Evolutionary conservation across 2,113 vertebrate species (phyloP).

Genomic region (Chaetodon auriga): DNA sequence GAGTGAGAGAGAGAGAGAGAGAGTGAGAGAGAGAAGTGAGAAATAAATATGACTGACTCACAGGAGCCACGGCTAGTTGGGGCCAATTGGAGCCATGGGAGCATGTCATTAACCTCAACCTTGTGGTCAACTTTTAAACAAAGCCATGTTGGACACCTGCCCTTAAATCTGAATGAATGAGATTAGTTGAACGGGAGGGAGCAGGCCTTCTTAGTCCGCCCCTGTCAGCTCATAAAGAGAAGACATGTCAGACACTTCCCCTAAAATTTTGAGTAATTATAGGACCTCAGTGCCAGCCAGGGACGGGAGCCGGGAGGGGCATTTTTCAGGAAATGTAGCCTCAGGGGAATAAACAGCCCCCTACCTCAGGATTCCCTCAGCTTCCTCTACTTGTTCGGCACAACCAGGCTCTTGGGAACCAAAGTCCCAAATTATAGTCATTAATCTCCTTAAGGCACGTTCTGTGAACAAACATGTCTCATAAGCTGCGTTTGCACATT

Average conservation of each 20-base stretch:
- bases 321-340: conserved; percentile 23
- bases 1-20: background rate
- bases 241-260: conserved; percentile 28
- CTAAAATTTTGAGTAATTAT: conserved; percentile 66
- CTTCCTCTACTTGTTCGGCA: conserved; percentile 27
- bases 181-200: conserved; percentile 23
- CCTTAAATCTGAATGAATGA: conserved; percentile 55
- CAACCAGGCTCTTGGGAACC: conserved; percentile 50
- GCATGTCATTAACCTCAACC: conserved; percentile 59
- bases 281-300: conserved; percentile 30
- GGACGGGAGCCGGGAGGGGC: conserved; percentile 11
- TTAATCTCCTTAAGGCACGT: conserved; percentile 70
- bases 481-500: conserved; percentile 50
- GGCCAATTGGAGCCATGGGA: conserved; percentile 34
- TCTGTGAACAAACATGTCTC: conserved; percentile 66
- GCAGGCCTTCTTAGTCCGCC: conserved; percentile 6
- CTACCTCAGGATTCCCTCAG: conserved; percentile 40
- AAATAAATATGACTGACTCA: conserved; percentile 61
- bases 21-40: conserved; percentile 7
- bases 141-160: conserved; percentile 41
- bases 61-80: conserved; percentile 53
- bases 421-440: conserved; percentile 74
- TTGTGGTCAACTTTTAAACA: conserved; percentile 54
- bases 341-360: conserved; percentile 35
- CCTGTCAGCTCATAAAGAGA: conserved; percentile 22